Percentiles rank a stretch among this genome's conserved stretches.
Evolutionary conservation across 1,140 invertebrate species (phyloP).

Genomic region (Orussus abietinus): DNA sequence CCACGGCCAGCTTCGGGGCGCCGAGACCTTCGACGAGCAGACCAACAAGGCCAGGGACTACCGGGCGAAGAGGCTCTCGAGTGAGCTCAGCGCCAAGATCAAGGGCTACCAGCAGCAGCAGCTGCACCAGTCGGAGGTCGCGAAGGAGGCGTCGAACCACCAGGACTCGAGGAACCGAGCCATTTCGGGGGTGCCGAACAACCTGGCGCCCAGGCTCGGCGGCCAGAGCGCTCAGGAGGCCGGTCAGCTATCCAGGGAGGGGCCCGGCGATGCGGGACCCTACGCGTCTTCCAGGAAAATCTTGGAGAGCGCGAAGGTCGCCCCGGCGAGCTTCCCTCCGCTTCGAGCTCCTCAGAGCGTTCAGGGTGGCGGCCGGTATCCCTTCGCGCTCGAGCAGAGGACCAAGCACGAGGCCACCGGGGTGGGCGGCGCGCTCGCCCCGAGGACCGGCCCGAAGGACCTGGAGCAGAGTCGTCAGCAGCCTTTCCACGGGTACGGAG

Average conservation of each 20-base stretch:
- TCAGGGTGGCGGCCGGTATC: slow-evolving; percentile 37
- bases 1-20: no score
- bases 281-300: no score
- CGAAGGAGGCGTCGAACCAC: slow-evolving; percentile 19
- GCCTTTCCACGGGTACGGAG: slow-evolving; percentile 28
- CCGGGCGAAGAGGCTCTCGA: slow-evolving; percentile 20
- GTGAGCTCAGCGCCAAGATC: slow-evolving; percentile 21
- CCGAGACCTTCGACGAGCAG: no score
- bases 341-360: slow-evolving; percentile 38
- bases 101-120: slow-evolving; percentile 32
- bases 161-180: no score
- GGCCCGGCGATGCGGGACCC: slow-evolving; percentile 15
- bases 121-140: slow-evolving; percentile 20
- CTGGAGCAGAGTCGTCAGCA: slow-evolving; percentile 20
- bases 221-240: no score
- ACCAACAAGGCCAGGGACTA: slow-evolving; percentile 33
- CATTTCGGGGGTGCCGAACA: no score
- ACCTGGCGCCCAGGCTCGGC: no score
- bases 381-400: slow-evolving; percentile 33
- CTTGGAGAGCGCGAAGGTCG: slow-evolving; percentile 30
- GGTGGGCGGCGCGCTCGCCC: slow-evolving; percentile 15
- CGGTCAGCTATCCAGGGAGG: no score
- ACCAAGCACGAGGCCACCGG: slow-evolving; percentile 4
- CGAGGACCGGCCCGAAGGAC: slow-evolving; percentile 22
- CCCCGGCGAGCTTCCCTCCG: slow-evolving; percentile 36